A percentile compares a stretch with the other conserved stretches of the same genome.
Evolutionary conservation across 2,113 vertebrate species (phyloP).

Genomic region (Barnardius zonarius): DNA sequence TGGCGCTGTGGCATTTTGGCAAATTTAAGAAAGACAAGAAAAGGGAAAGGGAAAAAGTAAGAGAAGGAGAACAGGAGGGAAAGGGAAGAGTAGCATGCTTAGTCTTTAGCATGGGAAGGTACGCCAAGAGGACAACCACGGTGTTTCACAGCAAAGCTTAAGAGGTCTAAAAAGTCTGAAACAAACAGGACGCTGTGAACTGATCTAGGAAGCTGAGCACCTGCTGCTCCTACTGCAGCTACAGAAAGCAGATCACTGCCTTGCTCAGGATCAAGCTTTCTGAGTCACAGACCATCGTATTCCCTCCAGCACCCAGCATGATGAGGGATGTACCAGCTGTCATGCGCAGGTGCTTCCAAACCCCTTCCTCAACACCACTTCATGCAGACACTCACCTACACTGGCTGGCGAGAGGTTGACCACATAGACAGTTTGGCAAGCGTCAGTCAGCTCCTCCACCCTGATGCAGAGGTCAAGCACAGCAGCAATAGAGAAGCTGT

Average conservation of each 20-base stretch:
- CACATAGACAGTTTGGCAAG: neutral
- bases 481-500: neutral
- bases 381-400: neutral
- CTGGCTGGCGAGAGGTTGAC: fast-evolving
- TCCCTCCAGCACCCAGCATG: neutral
- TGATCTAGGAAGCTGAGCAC: neutral
- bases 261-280: neutral
- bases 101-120: neutral
- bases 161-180: neutral
- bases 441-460: neutral
- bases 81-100: neutral
- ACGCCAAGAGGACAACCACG: neutral
- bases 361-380: neutral
- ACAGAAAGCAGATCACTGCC: neutral
- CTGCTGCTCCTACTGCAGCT: neutral
- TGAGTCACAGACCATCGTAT: fast-evolving
- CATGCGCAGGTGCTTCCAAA: neutral
- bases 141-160: neutral
- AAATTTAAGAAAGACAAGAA: neutral
- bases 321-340: fast-evolving
- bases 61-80: neutral
- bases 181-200: neutral
- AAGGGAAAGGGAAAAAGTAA: neutral
- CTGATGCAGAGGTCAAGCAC: neutral
- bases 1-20: neutral